A percentile compares a stretch with the other conserved stretches of the same genome.
Evolutionary conservation across 2,113 vertebrate genomes (phyloP).

Genomic region (Tragelaphus scriptus): DNA sequence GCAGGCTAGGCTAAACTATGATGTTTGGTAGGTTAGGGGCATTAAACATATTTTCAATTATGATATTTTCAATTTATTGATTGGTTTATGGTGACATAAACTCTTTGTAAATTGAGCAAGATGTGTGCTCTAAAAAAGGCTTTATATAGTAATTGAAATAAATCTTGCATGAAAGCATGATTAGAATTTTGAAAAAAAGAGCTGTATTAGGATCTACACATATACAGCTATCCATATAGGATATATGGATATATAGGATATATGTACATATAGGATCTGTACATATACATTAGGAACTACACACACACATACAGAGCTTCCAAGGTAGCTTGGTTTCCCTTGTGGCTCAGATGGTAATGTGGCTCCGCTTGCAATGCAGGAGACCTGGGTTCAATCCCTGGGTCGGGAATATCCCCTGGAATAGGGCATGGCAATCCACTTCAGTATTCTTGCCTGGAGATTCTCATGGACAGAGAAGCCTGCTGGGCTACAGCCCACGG

Average conservation of each 20-base stretch:
- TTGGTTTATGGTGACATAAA: background rate
- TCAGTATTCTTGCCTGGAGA: background rate
- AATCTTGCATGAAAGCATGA: background rate
- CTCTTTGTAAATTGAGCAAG: background rate
- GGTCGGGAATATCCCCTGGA: background rate
- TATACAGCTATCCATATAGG: background rate
- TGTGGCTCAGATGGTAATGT: background rate
- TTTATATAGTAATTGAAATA: background rate
- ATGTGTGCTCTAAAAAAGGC: background rate
- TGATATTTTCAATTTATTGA: background rate
- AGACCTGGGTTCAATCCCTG: background rate
- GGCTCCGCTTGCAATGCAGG: background rate
- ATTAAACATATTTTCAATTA: background rate
- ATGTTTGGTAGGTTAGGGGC: background rate
- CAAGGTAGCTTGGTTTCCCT: background rate
- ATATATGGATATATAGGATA: background rate
- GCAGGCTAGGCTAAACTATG: background rate
- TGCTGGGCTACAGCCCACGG: background rate
- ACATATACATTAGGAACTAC: background rate
- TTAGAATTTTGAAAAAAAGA: background rate
- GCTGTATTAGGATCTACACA: background rate
- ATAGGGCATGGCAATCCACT: background rate
- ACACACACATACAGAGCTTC: background rate
- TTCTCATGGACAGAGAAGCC: background rate
- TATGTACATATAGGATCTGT: background rate